phyloP scores from a whole-genome alignment of 2,888 invertebrate genomes.

The Pandemis corylana region DNA sequence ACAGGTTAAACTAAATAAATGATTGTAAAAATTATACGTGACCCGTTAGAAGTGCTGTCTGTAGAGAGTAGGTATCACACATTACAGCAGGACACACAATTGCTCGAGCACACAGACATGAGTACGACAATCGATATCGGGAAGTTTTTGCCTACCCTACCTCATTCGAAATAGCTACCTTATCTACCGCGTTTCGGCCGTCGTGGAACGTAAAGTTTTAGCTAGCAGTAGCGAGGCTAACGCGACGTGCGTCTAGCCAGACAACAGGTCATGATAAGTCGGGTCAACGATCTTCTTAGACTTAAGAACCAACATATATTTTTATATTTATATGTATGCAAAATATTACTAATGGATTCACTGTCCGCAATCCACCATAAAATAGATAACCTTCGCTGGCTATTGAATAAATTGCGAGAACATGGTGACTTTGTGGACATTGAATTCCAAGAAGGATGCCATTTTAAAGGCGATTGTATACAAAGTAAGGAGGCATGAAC shows the following conservation, averaged over 20 bases:
- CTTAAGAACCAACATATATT: slow-evolving; percentile 19
- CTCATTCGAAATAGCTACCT: slow-evolving; percentile 7
- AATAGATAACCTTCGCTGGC: slow-evolving; percentile 7
- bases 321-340: slow-evolving; percentile 17
- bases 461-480: slow-evolving; percentile 22
- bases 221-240: background rate
- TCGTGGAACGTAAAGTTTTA: background rate
- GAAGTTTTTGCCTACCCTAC: background rate
- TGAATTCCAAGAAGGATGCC: slow-evolving; percentile 30
- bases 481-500: slow-evolving; percentile 29
- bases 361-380: slow-evolving; percentile 27
- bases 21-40: no score
- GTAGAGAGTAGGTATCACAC: no score
- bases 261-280: slow-evolving; percentile 77
- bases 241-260: slow-evolving; percentile 66
- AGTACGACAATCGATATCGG: background rate
- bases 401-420: slow-evolving; percentile 5
- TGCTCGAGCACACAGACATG: slow-evolving; percentile 1
- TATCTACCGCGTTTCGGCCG: slow-evolving; percentile 4
- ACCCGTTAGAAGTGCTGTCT: no score
- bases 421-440: slow-evolving; percentile 17
- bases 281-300: slow-evolving; percentile 51
- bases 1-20: no score
- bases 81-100: no score
- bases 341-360: slow-evolving; percentile 21